phyloP scores from a whole-genome alignment of 2,113 vertebrate species.

The Sebastes schlegelii region DNA sequence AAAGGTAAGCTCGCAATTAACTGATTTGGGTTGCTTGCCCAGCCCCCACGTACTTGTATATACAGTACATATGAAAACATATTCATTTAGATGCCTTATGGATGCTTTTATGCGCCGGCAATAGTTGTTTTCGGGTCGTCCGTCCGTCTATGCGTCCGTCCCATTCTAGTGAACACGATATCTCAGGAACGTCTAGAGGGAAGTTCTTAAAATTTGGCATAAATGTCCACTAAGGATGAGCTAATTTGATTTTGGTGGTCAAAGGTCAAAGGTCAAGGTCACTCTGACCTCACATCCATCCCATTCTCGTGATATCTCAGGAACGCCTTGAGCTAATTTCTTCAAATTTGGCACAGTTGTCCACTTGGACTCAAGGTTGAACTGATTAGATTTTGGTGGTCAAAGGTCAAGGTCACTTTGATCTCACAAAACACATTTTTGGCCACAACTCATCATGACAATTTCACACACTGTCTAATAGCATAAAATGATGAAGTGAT shows the following conservation, averaged over 20 bases:
- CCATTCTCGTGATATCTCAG: no score
- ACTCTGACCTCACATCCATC: no score
- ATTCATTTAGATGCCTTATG: neutral
- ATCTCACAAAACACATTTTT: no score
- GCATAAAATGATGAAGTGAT: neutral
- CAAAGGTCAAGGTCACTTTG: neutral
- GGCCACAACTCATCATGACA: neutral
- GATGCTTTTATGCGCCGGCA: neutral
- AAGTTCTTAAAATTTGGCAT: neutral
- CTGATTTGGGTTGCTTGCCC: neutral
- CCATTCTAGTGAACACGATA: neutral
- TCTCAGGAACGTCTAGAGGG: neutral
- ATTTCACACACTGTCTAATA: no score
- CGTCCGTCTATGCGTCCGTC: neutral
- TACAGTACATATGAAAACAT: neutral
- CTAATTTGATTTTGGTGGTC: neutral
- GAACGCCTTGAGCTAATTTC: no score
- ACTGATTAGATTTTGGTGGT: neutral
- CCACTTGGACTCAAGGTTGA: neutral
- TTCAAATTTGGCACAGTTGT: no score
- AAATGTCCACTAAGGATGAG: neutral
- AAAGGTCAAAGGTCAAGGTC: neutral
- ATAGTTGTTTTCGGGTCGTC: no score
- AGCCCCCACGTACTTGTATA: neutral
- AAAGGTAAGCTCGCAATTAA: constrained; percentile 76